Evolutionary conservation across 1,140 invertebrate genomes (phyloP), one percentile per base, ranked within the genome.

Genomic region (Bradysia coprophila): DNA sequence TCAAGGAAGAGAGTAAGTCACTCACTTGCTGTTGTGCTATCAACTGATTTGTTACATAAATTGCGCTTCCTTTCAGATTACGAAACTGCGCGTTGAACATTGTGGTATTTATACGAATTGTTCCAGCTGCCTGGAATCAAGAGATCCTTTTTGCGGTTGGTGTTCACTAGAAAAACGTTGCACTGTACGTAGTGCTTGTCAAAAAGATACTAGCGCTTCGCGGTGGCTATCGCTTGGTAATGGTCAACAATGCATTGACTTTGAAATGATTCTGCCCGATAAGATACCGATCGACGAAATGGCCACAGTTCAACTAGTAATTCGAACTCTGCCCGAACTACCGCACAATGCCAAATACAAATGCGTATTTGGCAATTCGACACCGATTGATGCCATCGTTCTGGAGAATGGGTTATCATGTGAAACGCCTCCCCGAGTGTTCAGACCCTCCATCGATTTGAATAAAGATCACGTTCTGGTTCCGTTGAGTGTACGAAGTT

Each of bases 61-160:
- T 28, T 28, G n/a, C n/a, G n/a, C n/a, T n/a, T n/a, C n/a, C n/a
- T 43, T 67, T 32, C 64, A 87, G 72, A 77, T 97, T 46, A 74
- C 81, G 1, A 93, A 94, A 70, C 72, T 96, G 43, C 77, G 80
- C 45, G 79, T 95, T n/a, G 86, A 96, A 54, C 81, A 87, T 49
- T 98, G 94, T 64, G 76, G 75, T 32, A 77, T 77, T 51, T 88
- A 90, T 57, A 78, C 73, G 2, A 90, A 89, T 47, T 98, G 94
- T 63, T 83, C 78, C 3, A 68, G 77, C 11, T 98, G 94, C 62
- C 69, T 95, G 8, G 83, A 84, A 54, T 88, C 88, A 0, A 78
- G 78, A 51, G 93, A 98, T 69, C 93, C 94, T 2, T 94, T 95
- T 55, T 98, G 94, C 65, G 92, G 92, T 10, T 98, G 93, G 92